Conservation (phyloP, 2,888 invertebrate species). For the Lasioglossum zephyrum region DNA sequence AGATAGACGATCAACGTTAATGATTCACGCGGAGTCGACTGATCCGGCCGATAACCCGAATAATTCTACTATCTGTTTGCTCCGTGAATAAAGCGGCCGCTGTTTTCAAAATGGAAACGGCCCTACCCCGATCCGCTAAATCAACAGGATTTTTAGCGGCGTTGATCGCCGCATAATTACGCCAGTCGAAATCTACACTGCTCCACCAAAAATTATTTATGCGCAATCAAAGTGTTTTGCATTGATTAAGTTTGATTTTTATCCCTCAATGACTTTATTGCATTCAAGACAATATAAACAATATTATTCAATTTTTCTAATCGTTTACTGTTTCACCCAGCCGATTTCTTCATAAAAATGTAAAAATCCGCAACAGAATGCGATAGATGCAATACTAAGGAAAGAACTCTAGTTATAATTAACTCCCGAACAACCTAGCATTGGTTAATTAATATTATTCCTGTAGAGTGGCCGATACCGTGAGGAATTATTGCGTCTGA, state of each 20-base stretch:
- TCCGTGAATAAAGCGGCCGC: not conserved
- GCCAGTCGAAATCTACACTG: not conserved
- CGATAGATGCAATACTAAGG: no score
- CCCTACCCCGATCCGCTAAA: not conserved
- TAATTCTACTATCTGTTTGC: slow-evolving; percentile 6
- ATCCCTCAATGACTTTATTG: no score
- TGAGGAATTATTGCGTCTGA: not conserved
- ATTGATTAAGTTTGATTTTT: no score
- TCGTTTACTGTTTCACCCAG: no score
- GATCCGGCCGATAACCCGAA: slow-evolving; percentile 51
- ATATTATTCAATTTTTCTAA: no score
- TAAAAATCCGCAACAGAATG: no score
- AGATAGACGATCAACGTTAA: slow-evolving; percentile 73
- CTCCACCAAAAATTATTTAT: not conserved
- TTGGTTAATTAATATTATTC: not conserved
- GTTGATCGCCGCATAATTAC: not conserved
- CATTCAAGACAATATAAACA: no score
- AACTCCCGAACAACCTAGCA: not conserved
- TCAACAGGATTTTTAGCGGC: not conserved
- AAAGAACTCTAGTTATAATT: no score
- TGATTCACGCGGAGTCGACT: slow-evolving; percentile 58
- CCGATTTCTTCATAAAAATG: no score
- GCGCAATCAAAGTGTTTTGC: no score
- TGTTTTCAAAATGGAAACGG: not conserved
- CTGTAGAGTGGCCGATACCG: not conserved